Evolutionary conservation across 2,797 vertebrate genomes (phyloP), one percentile per base, ranked within the genome.

Genomic region (Knipowitschia caucasica): DNA sequence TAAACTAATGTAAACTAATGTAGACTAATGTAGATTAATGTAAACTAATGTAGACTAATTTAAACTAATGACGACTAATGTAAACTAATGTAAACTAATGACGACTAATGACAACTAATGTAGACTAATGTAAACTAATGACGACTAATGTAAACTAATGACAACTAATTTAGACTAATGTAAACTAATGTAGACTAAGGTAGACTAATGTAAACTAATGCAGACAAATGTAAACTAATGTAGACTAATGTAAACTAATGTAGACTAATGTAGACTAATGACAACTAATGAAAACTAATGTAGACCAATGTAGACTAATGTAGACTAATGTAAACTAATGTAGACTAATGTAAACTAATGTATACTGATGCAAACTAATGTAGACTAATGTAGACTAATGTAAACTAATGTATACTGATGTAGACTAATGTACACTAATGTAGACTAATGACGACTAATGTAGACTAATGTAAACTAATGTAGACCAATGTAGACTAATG

Each of bases 151-250:
- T 35, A n/a, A 4, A 35, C 3, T 3, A 9, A 31, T 1, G 7
- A 10, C 17, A 7, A 11, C 8, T 3, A 30, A 81, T 68, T 94
- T 87, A 95, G 30, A 31, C 12, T 35, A n/a, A 11, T 35, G 34
- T 35, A n/a, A 4, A 35, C 3, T 3, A 9, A 31, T 1, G 7
- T 31, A 18, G 7, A 11, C 8, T 3, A 30, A 81, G n/a, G n/a
- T n/a, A n/a, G 30, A 31, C 12, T 35, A n/a, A 11, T 35, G 34
- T 35, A n/a, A 4, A 35, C 3, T 3, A 9, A 31, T 1, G 7
- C 12, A 18, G 7, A 11, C 8, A n/a, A n/a, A n/a, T n/a, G n/a
- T n/a, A n/a, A 12, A 31, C 12, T 35, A n/a, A 11, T 35, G 34
- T 35, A n/a, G 2, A 35, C 3, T 3, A 9, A 31, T 1, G 7